Base-by-base conservation (phyloP, 2,888 invertebrate species). In the Rhorus exstirpatorius region DNA sequence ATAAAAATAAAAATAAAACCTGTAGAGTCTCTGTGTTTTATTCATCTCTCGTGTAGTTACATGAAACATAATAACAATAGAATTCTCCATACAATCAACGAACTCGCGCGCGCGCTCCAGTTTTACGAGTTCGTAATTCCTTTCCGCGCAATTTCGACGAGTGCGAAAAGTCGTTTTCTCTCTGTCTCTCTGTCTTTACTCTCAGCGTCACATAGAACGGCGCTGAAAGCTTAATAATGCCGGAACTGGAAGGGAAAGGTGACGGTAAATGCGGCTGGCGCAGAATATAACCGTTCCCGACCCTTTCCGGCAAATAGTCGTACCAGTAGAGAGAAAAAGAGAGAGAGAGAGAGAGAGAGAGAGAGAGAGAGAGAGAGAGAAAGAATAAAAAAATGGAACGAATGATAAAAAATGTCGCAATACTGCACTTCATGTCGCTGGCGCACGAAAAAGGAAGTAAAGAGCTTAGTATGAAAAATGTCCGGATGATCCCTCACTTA, bases 381-480 rank as follows among this genome's bases (percentile, higher is more conserved):
- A 83, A 67, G 78, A 79, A 55, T 77, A 78, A 74, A 51, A 60
- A 76, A 68, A 80, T 70, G 68, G 77, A 74, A 84, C 38, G 75
- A 81, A 71, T 70, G 82, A 79, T 53, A 72, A 79, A 83, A 79
- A 76, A 81, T 71, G 10, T 51, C 65, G 61, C 65, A 51, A 58
- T 49, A 60, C 38, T 49, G 72, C 49, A 76, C 76, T 67, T 61
- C 77, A 76, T 61, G 35, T 49, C 46, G 24, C 38, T 72, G 71
- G 10, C 55, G 12, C 79, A 58, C 38, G 79, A 84, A 83, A 78
- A 83, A 84, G 79, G 83, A 79, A 83, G 79, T 84, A 81, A 86
- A 87, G 72, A 89, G 90, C 90, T 89, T 89, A 88, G 87, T 86
- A 89, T 90, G 90, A 90, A 88, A 90, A 89, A 90, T 90, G 89